Conservation (phyloP, 2,888 invertebrate species). For the Cheilosia scutellata region DNA sequence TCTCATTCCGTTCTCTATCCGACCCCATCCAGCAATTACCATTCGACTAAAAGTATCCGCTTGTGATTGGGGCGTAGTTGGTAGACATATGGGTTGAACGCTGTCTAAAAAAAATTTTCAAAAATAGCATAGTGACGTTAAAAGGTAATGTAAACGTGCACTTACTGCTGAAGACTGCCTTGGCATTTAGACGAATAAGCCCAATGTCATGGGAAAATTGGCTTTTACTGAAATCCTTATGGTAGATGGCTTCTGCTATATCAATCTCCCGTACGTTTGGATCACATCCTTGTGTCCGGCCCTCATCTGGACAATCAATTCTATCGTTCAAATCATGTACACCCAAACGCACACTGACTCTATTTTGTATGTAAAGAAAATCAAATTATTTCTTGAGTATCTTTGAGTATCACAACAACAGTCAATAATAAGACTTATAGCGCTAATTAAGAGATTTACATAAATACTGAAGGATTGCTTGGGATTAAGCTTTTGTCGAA, state of each 20-base stretch:
- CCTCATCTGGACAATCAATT: conserved; percentile 80
- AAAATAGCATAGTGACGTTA: background rate
- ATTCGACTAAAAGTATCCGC: conserved; percentile 65
- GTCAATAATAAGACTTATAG: background rate
- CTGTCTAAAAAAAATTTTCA: conserved; percentile 73
- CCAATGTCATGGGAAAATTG: conserved; percentile 86
- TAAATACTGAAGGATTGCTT: no score
- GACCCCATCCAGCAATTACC: conserved; percentile 81
- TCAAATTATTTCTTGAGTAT: background rate
- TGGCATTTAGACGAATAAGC: conserved; percentile 84
- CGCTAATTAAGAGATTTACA: no score
- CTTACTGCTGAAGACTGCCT: conserved; percentile 78
- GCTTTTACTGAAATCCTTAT: conserved; percentile 84
- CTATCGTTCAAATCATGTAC: conserved; percentile 81
- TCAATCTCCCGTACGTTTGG: conserved; percentile 83
- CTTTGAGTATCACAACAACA: background rate
- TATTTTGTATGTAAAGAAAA: conserved; percentile 60
- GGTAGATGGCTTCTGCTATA: conserved; percentile 83
- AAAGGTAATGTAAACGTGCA: background rate
- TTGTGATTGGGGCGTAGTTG: conserved; percentile 77
- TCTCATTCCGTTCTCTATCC: conserved; percentile 77
- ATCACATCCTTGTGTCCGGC: conserved; percentile 79
- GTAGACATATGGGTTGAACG: conserved; percentile 81
- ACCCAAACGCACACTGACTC: conserved; percentile 83
- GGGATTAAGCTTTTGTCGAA: no score